These are phyloP conservation scores for Neelides folsomi DNA, from an alignment of 2,888 invertebrate species.

Conservation along the genomic window DNA sequence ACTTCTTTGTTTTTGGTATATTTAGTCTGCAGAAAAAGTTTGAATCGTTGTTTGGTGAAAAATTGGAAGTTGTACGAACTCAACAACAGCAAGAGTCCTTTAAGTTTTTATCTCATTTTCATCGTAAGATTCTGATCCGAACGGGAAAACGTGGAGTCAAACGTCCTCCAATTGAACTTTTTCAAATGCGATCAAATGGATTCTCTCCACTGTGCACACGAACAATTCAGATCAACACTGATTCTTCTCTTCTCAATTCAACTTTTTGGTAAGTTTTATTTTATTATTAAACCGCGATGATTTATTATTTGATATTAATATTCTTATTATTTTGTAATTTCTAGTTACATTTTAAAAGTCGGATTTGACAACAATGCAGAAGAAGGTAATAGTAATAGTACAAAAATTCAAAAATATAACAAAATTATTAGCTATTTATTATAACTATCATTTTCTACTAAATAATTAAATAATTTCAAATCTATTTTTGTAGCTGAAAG, in stretches of 20 bases:
- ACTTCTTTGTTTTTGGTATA: no score
- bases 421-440: neutral
- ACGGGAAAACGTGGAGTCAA: conserved; percentile 57
- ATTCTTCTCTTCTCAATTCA: conserved; percentile 75
- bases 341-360: conserved; percentile 79
- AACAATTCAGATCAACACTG: conserved; percentile 76
- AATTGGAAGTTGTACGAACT: conserved; percentile 85
- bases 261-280: conserved; percentile 71
- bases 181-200: conserved; percentile 89
- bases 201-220: conserved; percentile 75
- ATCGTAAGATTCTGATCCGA: conserved; percentile 81
- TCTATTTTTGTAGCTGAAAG: conserved; percentile 48
- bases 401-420: no score
- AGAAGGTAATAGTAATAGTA: no score
- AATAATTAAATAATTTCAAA: no score
- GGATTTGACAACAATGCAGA: conserved; percentile 7
- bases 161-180: conserved; percentile 59
- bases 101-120: conserved; percentile 96
- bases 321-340: conserved; percentile 25
- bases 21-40: conserved; percentile 71
- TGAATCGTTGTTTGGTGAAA: conserved; percentile 71
- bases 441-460: no score
- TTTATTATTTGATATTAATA: conserved; percentile 1
- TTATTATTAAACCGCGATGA: neutral
- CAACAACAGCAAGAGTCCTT: conserved; percentile 98